These are phyloP conservation scores for Sander lucioperca DNA, from an alignment of 2,113 vertebrate genomes.

Conservation along the genomic window DNA sequence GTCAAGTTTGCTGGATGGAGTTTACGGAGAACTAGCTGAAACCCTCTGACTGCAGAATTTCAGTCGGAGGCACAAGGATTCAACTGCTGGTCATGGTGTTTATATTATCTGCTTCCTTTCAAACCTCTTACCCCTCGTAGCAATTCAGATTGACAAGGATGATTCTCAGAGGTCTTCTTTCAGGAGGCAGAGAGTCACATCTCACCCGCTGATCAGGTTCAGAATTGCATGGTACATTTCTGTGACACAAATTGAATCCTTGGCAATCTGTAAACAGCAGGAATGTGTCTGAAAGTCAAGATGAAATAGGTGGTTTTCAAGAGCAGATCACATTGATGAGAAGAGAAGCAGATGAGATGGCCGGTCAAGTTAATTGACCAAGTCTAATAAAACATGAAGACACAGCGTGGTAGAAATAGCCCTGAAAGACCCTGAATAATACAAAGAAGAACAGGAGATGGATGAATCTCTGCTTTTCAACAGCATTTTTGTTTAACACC, in stretches of 20 bases:
- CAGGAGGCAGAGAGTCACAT: constrained; percentile 61
- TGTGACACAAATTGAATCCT: constrained; percentile 82
- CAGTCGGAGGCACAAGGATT: constrained; percentile 40
- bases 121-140: constrained; percentile 41
- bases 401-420: not conserved
- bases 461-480: not conserved
- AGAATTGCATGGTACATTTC: constrained; percentile 69
- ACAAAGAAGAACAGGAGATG: not conserved
- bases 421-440: constrained; percentile 1
- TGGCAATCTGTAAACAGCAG: constrained; percentile 78
- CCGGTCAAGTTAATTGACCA: constrained; percentile 72
- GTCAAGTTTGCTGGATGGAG: constrained; percentile 23
- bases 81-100: constrained; percentile 47
- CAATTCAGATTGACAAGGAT: constrained; percentile 78
- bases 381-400: constrained; percentile 40
- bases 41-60: constrained; percentile 25
- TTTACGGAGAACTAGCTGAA: constrained; percentile 29
- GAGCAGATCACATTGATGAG: constrained; percentile 32
- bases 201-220: constrained; percentile 67
- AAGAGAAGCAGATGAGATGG: constrained; percentile 68
- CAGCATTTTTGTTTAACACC: constrained; percentile 21
- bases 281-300: constrained; percentile 71
- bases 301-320: constrained; percentile 64
- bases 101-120: constrained; percentile 64
- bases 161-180: constrained; percentile 71